Base-by-base conservation (phyloP, 2,888 invertebrate species). In the Furcula furcula region DNA sequence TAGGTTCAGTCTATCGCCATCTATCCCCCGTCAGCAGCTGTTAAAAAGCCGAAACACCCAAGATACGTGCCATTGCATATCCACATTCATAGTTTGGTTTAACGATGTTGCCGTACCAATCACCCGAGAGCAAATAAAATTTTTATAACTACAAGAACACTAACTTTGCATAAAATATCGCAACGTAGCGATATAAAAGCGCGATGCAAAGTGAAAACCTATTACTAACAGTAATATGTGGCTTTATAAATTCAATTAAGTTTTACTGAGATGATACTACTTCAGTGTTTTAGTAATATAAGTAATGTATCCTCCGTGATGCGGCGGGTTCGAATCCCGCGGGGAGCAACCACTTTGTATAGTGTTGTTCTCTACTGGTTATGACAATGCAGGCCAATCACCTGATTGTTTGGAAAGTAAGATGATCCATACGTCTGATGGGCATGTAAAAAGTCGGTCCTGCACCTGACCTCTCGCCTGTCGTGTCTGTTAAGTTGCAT, bases 1-100 rank as follows among this genome's bases (percentile, higher is more conserved):
- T 28, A 28, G 7, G 18, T 18, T 7, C 10, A 28, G 2, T 28
- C 5, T 28, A 11, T 18, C 7, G 40, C 38, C 29, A 35, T 39
- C 42, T 34, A 46, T 40, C 61, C 33, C 36, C 40, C 18, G 57
- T 63, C 60, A 61, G 59, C 46, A 37, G 37, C 48, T 51, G 53
- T 34, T 67, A 70, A 69, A 67, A 67, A 68, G 47, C 55, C 65
- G 45, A 62, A 63, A 55, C 49, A 43, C 49, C 14, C 54, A 29
- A 39, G 51, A 47, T 51, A 73, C 81, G 79, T 80, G 81, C 59
- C 57, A 48, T 23, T 44, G 80, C 76, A 79, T 80, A 73, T 53
- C 40, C 48, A 55, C 56, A 55, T 55, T 45, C 60, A n/a, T n/a
- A 28, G 55, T 58, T 52, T 57, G 61, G 36, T 59, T 64, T 68